phyloP scores from a whole-genome alignment of 2,797 vertebrate genomes.

The Chelon labrosus region DNA sequence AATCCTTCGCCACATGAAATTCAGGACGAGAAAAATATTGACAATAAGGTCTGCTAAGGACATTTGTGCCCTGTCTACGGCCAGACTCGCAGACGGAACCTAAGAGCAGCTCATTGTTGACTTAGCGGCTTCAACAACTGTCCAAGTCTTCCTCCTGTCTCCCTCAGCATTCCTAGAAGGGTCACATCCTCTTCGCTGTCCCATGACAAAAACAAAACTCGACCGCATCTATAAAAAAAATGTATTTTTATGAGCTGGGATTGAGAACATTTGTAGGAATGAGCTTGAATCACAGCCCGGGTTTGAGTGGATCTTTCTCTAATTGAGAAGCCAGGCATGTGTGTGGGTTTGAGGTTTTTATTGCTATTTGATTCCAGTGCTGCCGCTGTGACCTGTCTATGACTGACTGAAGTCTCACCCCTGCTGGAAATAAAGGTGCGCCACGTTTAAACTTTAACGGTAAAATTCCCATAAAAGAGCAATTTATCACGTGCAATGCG shows the following conservation, averaged over 20 bases:
- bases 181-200: conserved; percentile 80
- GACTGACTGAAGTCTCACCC: conserved; percentile 54
- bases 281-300: conserved; percentile 69
- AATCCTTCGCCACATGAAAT: conserved; percentile 45
- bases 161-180: conserved; percentile 78
- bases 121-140: conserved; percentile 60
- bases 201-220: conserved; percentile 79
- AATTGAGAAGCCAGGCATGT: conserved; percentile 84
- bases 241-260: conserved; percentile 77
- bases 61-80: conserved; percentile 55
- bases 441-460: conserved; percentile 29
- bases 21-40: conserved; percentile 37
- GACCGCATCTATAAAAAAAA: conserved; percentile 83
- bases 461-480: conserved; percentile 28
- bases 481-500: conserved; percentile 22
- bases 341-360: conserved; percentile 80
- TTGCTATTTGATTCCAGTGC: conserved; percentile 70
- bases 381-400: conserved; percentile 69
- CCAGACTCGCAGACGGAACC: conserved; percentile 46
- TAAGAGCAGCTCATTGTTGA: conserved; percentile 57
- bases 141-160: conserved; percentile 67
- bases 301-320: conserved; percentile 73
- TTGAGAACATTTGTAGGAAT: conserved; percentile 78
- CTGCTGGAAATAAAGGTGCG: conserved; percentile 66
- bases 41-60: conserved; percentile 51